A percentile compares a stretch with the other conserved stretches of the same genome.
These are phyloP conservation scores for Heliconius ethilla DNA, from an alignment of 2,888 invertebrate species.

Conservation along the genomic window DNA sequence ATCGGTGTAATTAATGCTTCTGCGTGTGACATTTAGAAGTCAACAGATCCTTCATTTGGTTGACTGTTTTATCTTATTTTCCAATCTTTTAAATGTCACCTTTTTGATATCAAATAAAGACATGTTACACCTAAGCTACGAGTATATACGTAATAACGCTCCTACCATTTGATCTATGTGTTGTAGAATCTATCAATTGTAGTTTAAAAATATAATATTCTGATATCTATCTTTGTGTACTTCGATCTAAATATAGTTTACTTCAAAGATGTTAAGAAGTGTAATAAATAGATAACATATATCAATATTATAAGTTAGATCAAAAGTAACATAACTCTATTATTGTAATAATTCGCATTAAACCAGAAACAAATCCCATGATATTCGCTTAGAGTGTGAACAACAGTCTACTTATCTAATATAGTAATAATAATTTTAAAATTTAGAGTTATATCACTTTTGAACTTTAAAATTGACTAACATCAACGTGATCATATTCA, in stretches of 20 bases:
- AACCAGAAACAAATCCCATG: neutral
- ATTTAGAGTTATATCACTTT: conserved; percentile 23
- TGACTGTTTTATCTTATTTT: neutral
- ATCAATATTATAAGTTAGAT: conserved; percentile 11
- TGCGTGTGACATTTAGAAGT: conserved; percentile 1
- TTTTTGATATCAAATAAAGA: conserved; percentile 27
- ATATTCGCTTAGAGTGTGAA: neutral
- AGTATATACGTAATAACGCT: conserved; percentile 46
- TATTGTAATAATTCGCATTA: neutral
- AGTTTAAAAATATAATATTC: conserved; percentile 43
- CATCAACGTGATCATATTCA: conserved; percentile 63
- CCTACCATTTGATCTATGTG: conserved; percentile 39
- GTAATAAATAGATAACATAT: conserved; percentile 19
- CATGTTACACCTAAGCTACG: conserved; percentile 28
- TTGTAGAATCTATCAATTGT: conserved; percentile 41
- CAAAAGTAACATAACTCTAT: conserved; percentile 19
- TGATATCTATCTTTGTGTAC: conserved; percentile 44
- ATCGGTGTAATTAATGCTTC: conserved; percentile 17
- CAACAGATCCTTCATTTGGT: neutral
- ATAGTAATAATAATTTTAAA: neutral
- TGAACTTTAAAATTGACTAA: conserved; percentile 30
- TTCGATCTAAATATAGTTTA: conserved; percentile 32
- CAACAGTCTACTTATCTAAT: neutral
- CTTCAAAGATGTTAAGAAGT: conserved; percentile 21
- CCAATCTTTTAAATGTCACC: conserved; percentile 3